Conservation (phyloP, 1,140 invertebrate species). For the Hypothenemus hampei region DNA sequence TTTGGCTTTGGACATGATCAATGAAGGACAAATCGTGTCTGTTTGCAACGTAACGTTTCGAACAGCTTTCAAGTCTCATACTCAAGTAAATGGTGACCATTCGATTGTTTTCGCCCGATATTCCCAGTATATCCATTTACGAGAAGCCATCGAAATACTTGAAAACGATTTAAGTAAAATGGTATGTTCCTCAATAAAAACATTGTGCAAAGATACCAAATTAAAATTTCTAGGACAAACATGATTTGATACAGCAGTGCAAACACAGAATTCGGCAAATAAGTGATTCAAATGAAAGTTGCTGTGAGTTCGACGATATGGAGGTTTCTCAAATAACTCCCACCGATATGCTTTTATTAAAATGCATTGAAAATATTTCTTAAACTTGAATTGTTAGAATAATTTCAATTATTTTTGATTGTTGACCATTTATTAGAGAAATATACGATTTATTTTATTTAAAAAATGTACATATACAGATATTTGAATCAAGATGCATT, state of each 20-base stretch:
- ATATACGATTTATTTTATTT: not conserved
- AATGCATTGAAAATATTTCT: conserved; percentile 20
- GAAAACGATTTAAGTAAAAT: conserved; percentile 24
- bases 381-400: conserved; percentile 1
- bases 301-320: conserved; percentile 12
- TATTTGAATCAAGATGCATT: too few relatives aligned
- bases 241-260: conserved; percentile 2
- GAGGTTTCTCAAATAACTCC: conserved; percentile 19
- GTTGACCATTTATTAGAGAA: not conserved
- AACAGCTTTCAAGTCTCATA: conserved; percentile 23
- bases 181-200: not conserved
- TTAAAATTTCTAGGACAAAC: conserved; percentile 15
- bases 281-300: not conserved
- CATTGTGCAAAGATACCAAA: not conserved
- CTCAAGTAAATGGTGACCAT: conserved; percentile 35
- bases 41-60: conserved; percentile 53
- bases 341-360: conserved; percentile 21
- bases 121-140: conserved; percentile 34
- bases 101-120: conserved; percentile 33
- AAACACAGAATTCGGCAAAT: conserved; percentile 5
- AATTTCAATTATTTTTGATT: not conserved
- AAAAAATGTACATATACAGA: not conserved
- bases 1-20: conserved; percentile 55
- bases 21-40: conserved; percentile 52
- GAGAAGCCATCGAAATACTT: conserved; percentile 29